Conservation (phyloP, 2,113 vertebrate species). For the Muscicapa adusta region DNA sequence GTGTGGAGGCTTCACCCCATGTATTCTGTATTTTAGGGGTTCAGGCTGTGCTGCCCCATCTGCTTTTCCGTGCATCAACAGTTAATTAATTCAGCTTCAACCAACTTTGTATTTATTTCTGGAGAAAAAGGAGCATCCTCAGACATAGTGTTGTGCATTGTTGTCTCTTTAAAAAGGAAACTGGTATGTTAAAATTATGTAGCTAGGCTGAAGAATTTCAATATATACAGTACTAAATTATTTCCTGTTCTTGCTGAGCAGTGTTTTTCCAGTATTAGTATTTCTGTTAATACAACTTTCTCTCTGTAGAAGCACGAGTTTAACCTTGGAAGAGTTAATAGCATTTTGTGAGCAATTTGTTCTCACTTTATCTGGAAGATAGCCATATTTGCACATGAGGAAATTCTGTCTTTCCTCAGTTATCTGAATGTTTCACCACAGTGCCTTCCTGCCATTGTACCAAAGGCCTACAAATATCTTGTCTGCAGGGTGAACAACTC, state of each 20-base stretch:
- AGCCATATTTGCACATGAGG: constrained; percentile 76
- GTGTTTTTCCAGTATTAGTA: constrained; percentile 33
- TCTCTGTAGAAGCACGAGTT: constrained; percentile 11
- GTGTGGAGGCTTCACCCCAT: neutral
- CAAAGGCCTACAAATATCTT: constrained; percentile 56
- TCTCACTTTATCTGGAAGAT: constrained; percentile 68
- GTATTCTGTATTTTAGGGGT: neutral
- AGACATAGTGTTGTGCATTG: neutral
- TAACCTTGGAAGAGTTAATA: constrained; percentile 35
- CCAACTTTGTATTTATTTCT: constrained; percentile 50
- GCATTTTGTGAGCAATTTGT: constrained; percentile 36
- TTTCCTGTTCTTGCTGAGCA: constrained; percentile 48
- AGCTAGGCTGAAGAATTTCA: neutral
- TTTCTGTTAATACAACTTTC: neutral
- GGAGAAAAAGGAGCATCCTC: neutral
- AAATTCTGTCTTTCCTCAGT: constrained; percentile 73
- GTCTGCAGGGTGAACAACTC: constrained; percentile 42
- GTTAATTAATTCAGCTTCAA: constrained; percentile 11
- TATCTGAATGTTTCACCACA: constrained; percentile 76
- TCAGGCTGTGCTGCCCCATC: constrained; percentile 9
- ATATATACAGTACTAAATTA: constrained; percentile 35
- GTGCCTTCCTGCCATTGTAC: constrained; percentile 82
- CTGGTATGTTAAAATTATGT: neutral
- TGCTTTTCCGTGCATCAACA: neutral
- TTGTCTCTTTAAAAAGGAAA: neutral